These are phyloP conservation scores for Chironomus tentans DNA, from an alignment of 2,888 invertebrate genomes.

Conservation along the genomic window DNA sequence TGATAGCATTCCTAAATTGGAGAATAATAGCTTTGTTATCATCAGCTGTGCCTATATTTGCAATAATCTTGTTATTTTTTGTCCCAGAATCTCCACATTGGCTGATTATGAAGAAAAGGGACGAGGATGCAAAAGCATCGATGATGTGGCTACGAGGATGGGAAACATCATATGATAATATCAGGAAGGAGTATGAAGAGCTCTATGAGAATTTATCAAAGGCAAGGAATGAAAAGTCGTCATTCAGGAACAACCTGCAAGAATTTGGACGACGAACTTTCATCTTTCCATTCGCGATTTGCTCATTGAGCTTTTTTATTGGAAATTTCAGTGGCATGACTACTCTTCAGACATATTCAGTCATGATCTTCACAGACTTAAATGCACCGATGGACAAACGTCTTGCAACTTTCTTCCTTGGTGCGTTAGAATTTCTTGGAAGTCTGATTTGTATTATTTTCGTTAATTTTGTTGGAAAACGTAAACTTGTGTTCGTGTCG, in stretches of 20 bases:
- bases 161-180: slow-evolving; percentile 38
- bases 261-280: slow-evolving; percentile 44
- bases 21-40: slow-evolving; percentile 60
- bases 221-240: slow-evolving; percentile 28
- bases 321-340: slow-evolving; percentile 67
- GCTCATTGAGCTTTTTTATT: background rate
- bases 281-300: slow-evolving; percentile 51
- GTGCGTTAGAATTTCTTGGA: slow-evolving; percentile 59
- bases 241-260: background rate
- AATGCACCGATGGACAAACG: slow-evolving; percentile 67
- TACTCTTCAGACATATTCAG: slow-evolving; percentile 63
- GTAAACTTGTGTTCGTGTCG: slow-evolving; percentile 57
- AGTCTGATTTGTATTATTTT: slow-evolving; percentile 54
- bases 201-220: slow-evolving; percentile 38
- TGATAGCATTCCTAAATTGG: slow-evolving; percentile 64
- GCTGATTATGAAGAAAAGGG: slow-evolving; percentile 58
- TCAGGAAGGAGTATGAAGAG: slow-evolving; percentile 36
- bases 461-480: slow-evolving; percentile 65
- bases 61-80: slow-evolving; percentile 56
- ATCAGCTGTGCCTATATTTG: slow-evolving; percentile 53
- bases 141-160: slow-evolving; percentile 74
- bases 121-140: slow-evolving; percentile 56
- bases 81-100: slow-evolving; percentile 78
- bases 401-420: slow-evolving; percentile 63
- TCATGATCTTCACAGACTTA: slow-evolving; percentile 60